Evolutionary conservation across 2,113 vertebrate species (phyloP), one percentile per base, ranked within the genome.

Genomic region (Prunella himalayana): DNA sequence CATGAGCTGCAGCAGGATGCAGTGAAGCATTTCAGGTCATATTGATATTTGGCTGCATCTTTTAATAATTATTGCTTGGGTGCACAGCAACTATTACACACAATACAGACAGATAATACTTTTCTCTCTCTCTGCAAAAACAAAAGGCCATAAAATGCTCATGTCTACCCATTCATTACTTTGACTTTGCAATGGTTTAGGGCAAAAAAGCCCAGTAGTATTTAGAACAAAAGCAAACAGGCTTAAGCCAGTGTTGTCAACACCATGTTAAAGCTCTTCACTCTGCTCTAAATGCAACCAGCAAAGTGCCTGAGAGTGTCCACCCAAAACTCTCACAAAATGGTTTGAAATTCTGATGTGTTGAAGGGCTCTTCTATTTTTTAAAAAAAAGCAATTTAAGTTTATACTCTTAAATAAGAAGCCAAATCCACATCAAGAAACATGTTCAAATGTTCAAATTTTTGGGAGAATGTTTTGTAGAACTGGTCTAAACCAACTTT

Each of bases 21-120:
- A 95, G 6, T 45, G 87, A 70, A 88, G 81, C 61, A 59, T 91
- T 94, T 89, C 77, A 70, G 88, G 71, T 89, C 88, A 47, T 73
- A 21, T 8, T 41, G 57, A 56, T 79, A 54, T 96, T 87, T 87
- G 70, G 69, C 81, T 79, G 45, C 79, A 60, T 78, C 92, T 96
- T 94, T 86, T 90, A 83, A 81, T 92, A 95, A 92, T 80, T 89
- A 88, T 27, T 82, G 86, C 86, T 91, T 76, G 83, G 35, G 47
- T 84, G 66, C 65, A 66, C 70, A 95, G 77, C 24, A 82, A 20
- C 95, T 80, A 28, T 81, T 85, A 79, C 78, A 92, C 35, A 68
- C 39, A 80, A 23, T 37, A 24, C 13, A 69, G 59, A 10, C 37
- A 51, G 49, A 30, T 41, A 13, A 15, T 37, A 9, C 59, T 61